phyloP scores from a whole-genome alignment of 2,888 invertebrate species.

The Tribolium freemani region DNA sequence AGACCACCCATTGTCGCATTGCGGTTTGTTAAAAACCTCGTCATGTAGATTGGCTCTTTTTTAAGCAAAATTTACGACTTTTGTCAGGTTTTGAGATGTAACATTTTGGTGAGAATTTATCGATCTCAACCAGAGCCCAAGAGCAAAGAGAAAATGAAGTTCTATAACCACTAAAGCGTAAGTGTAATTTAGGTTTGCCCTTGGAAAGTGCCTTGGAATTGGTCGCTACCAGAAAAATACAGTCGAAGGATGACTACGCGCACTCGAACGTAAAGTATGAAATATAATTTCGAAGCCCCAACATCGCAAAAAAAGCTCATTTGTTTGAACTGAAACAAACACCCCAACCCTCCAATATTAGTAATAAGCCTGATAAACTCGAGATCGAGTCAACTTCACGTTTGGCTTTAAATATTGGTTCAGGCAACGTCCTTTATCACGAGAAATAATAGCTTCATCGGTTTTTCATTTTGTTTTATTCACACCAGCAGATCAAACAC shows the following conservation, averaged over 20 bases:
- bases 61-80: not conserved
- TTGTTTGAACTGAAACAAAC: not conserved
- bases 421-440: not conserved
- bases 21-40: slow-evolving; percentile 3
- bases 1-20: slow-evolving; percentile 9
- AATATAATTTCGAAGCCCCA: not conserved
- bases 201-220: slow-evolving; percentile 4
- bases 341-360: not conserved
- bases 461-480: slow-evolving; percentile 1
- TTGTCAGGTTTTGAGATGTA: not conserved
- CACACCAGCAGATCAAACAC: slow-evolving; percentile 16
- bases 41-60: not conserved
- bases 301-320: slow-evolving; percentile 1
- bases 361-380: slow-evolving; percentile 17
- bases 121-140: not conserved
- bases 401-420: slow-evolving; percentile 23
- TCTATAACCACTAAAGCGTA: slow-evolving; percentile 1
- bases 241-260: not conserved
- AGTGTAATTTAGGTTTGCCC: slow-evolving; percentile 4
- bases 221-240: not conserved
- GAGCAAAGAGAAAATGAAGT: slow-evolving; percentile 2
- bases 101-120: not conserved
- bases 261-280: not conserved
- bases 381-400: slow-evolving; percentile 6
- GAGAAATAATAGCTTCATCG: slow-evolving; percentile 2